Evolutionary conservation across 2,888 invertebrate species (phyloP).

Genomic region (Diplolepis rosae): DNA sequence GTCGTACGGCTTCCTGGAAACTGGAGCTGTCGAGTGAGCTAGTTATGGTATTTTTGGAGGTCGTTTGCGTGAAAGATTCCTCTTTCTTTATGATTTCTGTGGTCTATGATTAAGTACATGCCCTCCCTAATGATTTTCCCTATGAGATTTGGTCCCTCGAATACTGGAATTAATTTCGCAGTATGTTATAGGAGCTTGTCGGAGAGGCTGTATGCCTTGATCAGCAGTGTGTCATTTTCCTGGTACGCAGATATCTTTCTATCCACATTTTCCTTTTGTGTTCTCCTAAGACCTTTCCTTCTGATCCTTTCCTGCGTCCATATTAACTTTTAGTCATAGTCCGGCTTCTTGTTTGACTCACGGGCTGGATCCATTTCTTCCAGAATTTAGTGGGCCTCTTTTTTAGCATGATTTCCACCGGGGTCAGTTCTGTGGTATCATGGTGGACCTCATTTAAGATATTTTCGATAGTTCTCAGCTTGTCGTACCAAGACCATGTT

Average conservation of each 20-base stretch:
- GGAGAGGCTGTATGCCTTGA: not conserved
- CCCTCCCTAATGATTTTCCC: too few relatives aligned
- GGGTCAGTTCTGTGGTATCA: constrained; percentile 16
- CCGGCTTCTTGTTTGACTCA: not conserved
- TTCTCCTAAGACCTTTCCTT: not conserved
- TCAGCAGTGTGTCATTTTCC: not conserved
- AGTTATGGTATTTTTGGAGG: not conserved
- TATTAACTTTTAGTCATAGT: not conserved
- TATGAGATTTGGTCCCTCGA: not conserved
- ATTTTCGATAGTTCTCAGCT: constrained; percentile 15
- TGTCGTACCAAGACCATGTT: constrained; percentile 13
- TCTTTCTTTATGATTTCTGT: not conserved
- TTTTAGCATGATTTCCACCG: constrained; percentile 9
- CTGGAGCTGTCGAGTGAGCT: too few relatives aligned
- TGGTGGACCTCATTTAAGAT: constrained; percentile 32
- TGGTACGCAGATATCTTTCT: not conserved
- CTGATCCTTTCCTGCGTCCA: not conserved
- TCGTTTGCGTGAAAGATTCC: not conserved
- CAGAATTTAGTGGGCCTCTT: not conserved
- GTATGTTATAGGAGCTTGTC: not conserved
- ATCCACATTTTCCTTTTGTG: not conserved
- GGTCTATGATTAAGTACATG: not conserved
- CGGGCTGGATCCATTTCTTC: not conserved
- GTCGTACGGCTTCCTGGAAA: too few relatives aligned
- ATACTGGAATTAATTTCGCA: not conserved